These are phyloP conservation scores for Serilophus lunatus DNA, from an alignment of 2,113 vertebrate genomes.

Conservation along the genomic window DNA sequence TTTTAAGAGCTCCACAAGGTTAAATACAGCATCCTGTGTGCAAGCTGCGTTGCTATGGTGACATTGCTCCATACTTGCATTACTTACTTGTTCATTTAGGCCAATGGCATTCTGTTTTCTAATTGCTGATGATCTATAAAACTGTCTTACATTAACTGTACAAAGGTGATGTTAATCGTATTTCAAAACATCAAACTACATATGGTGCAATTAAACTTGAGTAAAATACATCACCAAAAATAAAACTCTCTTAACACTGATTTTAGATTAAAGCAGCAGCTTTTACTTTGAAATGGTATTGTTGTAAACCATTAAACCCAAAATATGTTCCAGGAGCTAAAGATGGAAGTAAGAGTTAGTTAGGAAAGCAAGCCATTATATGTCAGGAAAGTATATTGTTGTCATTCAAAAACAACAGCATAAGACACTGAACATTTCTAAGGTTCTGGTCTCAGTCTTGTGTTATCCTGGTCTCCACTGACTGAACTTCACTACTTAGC, in stretches of 20 bases:
- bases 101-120: constrained; percentile 28
- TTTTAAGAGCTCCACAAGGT: constrained; percentile 49
- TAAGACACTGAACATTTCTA: not conserved
- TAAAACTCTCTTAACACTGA: not conserved
- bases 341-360: not conserved
- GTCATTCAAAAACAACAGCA: not conserved
- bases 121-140: constrained; percentile 20
- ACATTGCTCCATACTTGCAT: constrained; percentile 34
- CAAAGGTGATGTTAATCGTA: not conserved
- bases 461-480: not conserved
- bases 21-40: constrained; percentile 50
- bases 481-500: not conserved
- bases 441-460: not conserved
- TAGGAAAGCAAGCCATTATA: not conserved
- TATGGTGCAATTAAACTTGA: not conserved
- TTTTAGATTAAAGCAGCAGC: not conserved
- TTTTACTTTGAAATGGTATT: not conserved
- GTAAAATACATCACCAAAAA: not conserved
- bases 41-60: constrained; percentile 52
- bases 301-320: not conserved
- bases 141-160: constrained; percentile 10
- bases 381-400: not conserved
- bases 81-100: constrained; percentile 36
- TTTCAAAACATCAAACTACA: not conserved
- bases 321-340: not conserved